A percentile compares a stretch with the other conserved stretches of the same genome.
Evolutionary conservation across 2,888 invertebrate genomes (phyloP).

Genomic region (Lasioglossum zephyrum): DNA sequence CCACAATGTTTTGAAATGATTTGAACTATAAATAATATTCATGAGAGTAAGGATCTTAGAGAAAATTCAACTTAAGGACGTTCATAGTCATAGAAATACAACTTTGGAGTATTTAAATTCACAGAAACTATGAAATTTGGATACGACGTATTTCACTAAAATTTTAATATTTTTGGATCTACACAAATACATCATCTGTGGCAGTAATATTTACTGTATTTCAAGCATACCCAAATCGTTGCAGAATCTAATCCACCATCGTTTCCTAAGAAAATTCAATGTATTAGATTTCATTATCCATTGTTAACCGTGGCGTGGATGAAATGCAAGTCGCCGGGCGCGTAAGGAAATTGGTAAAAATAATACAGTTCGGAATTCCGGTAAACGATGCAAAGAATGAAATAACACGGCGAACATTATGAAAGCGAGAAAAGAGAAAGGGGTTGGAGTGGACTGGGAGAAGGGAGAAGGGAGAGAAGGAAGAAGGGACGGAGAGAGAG

Average conservation of each 20-base stretch:
- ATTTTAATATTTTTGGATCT: too few species aligned
- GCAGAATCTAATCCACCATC: background rate
- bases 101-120: too few species aligned
- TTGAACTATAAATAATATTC: background rate
- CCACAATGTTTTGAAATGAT: background rate
- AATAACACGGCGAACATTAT: constrained; percentile 44
- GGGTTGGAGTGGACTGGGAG: background rate
- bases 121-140: too few species aligned
- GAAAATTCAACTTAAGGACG: too few species aligned
- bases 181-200: background rate
- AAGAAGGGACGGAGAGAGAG: constrained; percentile 16
- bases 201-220: background rate
- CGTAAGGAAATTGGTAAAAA: constrained; percentile 23
- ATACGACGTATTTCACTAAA: too few species aligned
- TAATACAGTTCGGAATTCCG: constrained; percentile 46
- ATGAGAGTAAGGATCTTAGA: too few species aligned
- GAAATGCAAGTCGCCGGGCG: background rate
- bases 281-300: background rate
- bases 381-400: constrained; percentile 47
- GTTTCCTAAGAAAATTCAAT: background rate
- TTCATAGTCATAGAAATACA: too few species aligned
- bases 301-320: background rate
- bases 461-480: constrained; percentile 12
- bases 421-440: constrained; percentile 22
- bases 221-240: too few species aligned